phyloP scores from a whole-genome alignment of 2,113 vertebrate species.

The Cranoglanis bouderius region DNA sequence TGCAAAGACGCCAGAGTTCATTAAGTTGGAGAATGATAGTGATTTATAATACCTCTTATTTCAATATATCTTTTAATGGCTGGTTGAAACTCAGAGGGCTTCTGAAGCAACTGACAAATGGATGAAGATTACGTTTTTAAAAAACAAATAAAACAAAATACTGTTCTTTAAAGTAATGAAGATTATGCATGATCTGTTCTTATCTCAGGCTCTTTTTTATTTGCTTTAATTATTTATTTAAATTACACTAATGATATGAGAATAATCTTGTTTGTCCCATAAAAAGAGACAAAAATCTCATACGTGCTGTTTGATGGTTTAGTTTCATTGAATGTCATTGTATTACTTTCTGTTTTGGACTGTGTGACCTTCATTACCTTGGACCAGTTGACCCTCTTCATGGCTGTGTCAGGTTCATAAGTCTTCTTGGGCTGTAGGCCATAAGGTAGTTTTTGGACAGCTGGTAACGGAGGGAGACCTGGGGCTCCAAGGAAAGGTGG shows the following conservation, averaged over 20 bases:
- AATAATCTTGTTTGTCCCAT: background rate
- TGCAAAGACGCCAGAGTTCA: background rate
- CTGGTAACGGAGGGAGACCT: slow-evolving; percentile 66
- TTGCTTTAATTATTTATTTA: slow-evolving; percentile 29
- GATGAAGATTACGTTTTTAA: background rate
- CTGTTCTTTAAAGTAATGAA: background rate
- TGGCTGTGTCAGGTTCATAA: slow-evolving; percentile 85
- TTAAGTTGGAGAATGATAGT: background rate
- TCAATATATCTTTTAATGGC: background rate
- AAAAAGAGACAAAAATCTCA: background rate
- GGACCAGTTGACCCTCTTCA: slow-evolving; percentile 98
- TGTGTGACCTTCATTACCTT: slow-evolving; percentile 79
- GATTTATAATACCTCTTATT: background rate
- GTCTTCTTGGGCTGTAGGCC: slow-evolving; percentile 90
- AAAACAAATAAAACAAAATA: no score
- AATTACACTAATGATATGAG: slow-evolving; percentile 55
- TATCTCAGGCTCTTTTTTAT: background rate
- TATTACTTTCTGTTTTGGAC: background rate
- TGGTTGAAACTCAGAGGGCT: background rate
- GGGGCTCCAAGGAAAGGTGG: slow-evolving; percentile 69
- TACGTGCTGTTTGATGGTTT: background rate
- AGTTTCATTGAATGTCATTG: background rate
- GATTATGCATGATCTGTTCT: background rate
- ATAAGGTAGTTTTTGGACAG: slow-evolving; percentile 80
- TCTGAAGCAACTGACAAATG: background rate